Evolutionary conservation across 2,113 vertebrate genomes (phyloP).

Genomic region (Camarhynchus parvulus): DNA sequence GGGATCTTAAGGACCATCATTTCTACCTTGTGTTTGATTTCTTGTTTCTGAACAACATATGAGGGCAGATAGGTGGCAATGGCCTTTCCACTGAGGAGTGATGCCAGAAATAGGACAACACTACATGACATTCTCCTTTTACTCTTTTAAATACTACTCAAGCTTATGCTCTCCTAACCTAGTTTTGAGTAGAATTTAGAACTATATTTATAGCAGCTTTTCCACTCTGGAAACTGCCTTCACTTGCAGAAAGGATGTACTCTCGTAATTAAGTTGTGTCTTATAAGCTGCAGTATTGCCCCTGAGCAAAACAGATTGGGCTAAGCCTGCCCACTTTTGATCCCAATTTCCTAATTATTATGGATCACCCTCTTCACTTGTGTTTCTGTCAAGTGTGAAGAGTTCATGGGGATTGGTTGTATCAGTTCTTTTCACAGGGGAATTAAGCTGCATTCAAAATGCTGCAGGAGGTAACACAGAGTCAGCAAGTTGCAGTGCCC

Average conservation of each 20-base stretch:
- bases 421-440: background rate
- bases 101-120: background rate
- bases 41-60: background rate
- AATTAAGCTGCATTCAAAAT: conserved; percentile 33
- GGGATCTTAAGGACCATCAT: background rate
- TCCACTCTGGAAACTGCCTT: conserved; percentile 7
- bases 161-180: conserved; percentile 8
- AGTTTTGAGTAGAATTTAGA: conserved; percentile 7
- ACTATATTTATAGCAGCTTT: conserved; percentile 18
- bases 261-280: conserved; percentile 6
- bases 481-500: conserved; percentile 16
- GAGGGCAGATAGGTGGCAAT: background rate
- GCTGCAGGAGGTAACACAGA: background rate
- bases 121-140: background rate
- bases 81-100: background rate
- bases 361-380: background rate
- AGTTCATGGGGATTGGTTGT: background rate
- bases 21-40: background rate
- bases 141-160: background rate
- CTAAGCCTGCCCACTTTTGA: background rate
- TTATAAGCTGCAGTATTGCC: background rate
- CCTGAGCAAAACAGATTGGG: background rate
- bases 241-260: background rate
- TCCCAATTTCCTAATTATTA: conserved; percentile 27
- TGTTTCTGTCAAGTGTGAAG: background rate